Evolutionary conservation across 2,888 invertebrate genomes (phyloP).

Genomic region (Drosophila kanekoi): DNA sequence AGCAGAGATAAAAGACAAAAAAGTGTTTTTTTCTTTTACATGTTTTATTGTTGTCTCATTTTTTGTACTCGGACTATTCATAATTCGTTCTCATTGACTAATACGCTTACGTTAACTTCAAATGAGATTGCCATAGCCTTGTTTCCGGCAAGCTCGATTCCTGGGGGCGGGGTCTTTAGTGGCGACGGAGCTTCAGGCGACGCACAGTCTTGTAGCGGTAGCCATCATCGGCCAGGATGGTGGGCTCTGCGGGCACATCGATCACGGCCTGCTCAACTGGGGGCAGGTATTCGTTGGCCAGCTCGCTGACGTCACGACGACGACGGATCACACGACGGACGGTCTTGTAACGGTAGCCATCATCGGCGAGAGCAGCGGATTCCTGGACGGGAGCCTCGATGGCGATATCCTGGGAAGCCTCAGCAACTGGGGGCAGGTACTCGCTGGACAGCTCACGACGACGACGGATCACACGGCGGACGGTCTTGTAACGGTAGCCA

Average conservation of each 20-base stretch:
- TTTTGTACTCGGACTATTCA: conserved; percentile 75
- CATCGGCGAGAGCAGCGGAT: conserved; percentile 50
- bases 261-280: conserved; percentile 58
- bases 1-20: neutral
- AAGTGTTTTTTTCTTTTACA: conserved; percentile 39
- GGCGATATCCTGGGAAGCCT: conserved; percentile 30
- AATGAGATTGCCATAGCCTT: conserved; percentile 45
- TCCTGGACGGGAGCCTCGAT: conserved; percentile 41
- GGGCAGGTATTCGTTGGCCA: conserved; percentile 70
- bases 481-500: conserved; percentile 77
- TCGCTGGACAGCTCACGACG: conserved; percentile 72
- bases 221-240: conserved; percentile 68
- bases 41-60: conserved; percentile 61
- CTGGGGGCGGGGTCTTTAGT: conserved; percentile 48
- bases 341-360: conserved; percentile 75
- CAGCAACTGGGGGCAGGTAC: conserved; percentile 69
- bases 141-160: conserved; percentile 49
- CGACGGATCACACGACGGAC: conserved; percentile 57
- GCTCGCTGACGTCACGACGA: conserved; percentile 72
- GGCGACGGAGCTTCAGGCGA: conserved; percentile 71
- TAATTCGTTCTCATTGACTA: conserved; percentile 73
- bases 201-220: conserved; percentile 81
- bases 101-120: conserved; percentile 67
- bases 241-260: conserved; percentile 63
- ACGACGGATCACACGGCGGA: conserved; percentile 62